Percentiles rank a stretch among this genome's conserved stretches.
phyloP scores from a whole-genome alignment of 2,888 invertebrate species.

The Diaprepes abbreviatus region DNA sequence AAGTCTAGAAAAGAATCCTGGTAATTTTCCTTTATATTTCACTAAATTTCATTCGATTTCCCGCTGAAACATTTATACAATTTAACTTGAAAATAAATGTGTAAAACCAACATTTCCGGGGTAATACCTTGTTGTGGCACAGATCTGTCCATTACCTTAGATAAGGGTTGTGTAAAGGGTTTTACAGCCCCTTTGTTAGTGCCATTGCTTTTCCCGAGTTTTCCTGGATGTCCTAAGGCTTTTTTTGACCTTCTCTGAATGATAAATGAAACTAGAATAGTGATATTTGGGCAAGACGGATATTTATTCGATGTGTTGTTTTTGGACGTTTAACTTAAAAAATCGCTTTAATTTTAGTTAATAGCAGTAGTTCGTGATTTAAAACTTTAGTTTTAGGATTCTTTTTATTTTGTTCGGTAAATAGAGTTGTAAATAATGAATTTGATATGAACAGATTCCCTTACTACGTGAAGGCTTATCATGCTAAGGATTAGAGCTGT shows the following conservation, averaged over 20 bases:
- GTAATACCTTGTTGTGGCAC: conserved; percentile 31
- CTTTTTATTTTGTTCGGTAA: too few relatives aligned
- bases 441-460: too few relatives aligned
- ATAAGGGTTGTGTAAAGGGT: conserved; percentile 30
- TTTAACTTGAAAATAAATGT: conserved; percentile 26
- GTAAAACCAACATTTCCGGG: conserved; percentile 23
- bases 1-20: too few relatives aligned
- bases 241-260: conserved; percentile 1
- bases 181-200: conserved; percentile 33
- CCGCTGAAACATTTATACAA: neutral
- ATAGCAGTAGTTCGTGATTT: too few relatives aligned
- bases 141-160: conserved; percentile 33
- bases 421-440: too few relatives aligned
- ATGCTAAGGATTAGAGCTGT: too few relatives aligned
- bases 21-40: neutral
- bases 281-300: neutral
- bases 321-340: too few relatives aligned
- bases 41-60: neutral
- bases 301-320: neutral
- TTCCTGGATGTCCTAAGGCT: conserved; percentile 1
- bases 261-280: conserved; percentile 26
- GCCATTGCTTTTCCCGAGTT: conserved; percentile 17
- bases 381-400: too few relatives aligned
- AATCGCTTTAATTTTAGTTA: too few relatives aligned
- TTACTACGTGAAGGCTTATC: too few relatives aligned